phyloP scores from a whole-genome alignment of 2,888 invertebrate species.

The Synanthedon myopaeformis region DNA sequence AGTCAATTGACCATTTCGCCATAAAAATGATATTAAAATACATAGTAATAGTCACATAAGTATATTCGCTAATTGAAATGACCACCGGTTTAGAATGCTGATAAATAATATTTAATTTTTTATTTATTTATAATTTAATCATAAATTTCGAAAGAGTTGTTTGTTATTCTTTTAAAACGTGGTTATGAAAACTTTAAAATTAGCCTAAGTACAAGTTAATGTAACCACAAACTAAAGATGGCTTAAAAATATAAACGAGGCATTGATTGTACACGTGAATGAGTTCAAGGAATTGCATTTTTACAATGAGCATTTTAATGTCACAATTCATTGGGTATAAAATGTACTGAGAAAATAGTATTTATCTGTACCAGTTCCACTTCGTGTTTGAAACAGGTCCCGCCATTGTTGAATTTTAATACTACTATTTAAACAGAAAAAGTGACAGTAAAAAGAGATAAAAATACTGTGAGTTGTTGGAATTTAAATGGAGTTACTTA shows the following conservation, averaged over 20 bases:
- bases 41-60: too few relatives aligned
- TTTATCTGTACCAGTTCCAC: background rate
- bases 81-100: too few relatives aligned
- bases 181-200: too few relatives aligned
- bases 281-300: background rate
- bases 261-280: constrained; percentile 2
- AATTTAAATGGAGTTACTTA: constrained; percentile 5
- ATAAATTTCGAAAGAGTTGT: too few relatives aligned
- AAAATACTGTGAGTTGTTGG: constrained; percentile 2
- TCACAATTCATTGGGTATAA: constrained; percentile 6
- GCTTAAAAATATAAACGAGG: background rate
- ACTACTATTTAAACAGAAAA: constrained; percentile 6
- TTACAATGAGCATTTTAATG: constrained; percentile 4
- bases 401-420: constrained; percentile 5
- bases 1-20: too few relatives aligned
- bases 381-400: background rate
- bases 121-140: too few relatives aligned
- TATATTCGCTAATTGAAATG: too few relatives aligned
- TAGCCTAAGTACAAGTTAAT: too few relatives aligned
- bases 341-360: background rate
- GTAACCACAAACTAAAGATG: too few relatives aligned
- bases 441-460: constrained; percentile 8
- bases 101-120: too few relatives aligned
- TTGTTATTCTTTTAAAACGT: too few relatives aligned
- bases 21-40: too few relatives aligned